Evolutionary conservation across 1,140 invertebrate species (phyloP), one percentile per base, ranked within the genome.

Genomic region (Eumaeus atala): DNA sequence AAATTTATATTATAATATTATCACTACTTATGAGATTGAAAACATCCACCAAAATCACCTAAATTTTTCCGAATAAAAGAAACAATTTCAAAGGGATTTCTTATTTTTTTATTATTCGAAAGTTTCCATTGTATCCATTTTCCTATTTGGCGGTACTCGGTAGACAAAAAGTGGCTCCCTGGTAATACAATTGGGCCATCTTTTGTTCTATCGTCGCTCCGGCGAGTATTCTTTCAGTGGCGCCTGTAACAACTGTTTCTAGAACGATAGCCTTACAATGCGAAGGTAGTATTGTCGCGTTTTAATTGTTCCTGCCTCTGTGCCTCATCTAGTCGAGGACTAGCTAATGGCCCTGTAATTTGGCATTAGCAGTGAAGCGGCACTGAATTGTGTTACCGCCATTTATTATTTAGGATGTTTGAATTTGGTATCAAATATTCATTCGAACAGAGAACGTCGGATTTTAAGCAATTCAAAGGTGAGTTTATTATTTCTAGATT

Each of bases 171-270:
- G 67, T 67, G 68, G 74, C 66, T 72, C 60, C 67, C 60, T 76
- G 60, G 74, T 80, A 80, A 77, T 70, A 73, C 74, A 80, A 80
- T 80, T 80, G 77, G 74, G 70, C 64, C 71, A 71, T 63, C 74
- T 73, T 72, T 80, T 80, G 77, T 80, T 77, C 67, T 55, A 63
- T 47, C 61, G 61, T 67, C 66, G 62, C 67, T 62, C 48, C 58
- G 58, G 52, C 62, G 66, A 58, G 65, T 58, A 66, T 74, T 80
- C 77, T 77, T 77, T 77, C 66, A 78, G 63, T 62, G 62, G 64
- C 71, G 72, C 66, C 70, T 77, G 74, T 53, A 74, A 78, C 75
- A 78, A 78, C 77, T 78, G 77, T 76, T 77, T 63, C 74, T 70
- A 67, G 68, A 70, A 67, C 74, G 74, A 78, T 70, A 74, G 70